phyloP scores from a whole-genome alignment of 2,797 vertebrate genomes.

The Prionace glauca region DNA sequence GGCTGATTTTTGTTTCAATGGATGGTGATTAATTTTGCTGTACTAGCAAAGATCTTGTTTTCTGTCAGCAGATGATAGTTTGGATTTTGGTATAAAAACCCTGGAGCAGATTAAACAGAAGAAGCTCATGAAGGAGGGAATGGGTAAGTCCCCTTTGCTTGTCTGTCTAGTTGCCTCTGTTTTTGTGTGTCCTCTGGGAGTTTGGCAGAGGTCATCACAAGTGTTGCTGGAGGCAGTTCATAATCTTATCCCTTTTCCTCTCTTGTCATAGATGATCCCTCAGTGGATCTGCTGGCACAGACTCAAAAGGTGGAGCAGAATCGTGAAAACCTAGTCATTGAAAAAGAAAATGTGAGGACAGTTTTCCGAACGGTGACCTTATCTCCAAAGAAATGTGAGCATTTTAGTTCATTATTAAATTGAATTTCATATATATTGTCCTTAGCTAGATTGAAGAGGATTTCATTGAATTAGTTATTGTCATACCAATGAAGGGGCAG shows the following conservation, averaged over 20 bases:
- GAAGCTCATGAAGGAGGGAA: conserved; percentile 75
- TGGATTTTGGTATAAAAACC: conserved; percentile 89
- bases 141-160: conserved; percentile 49
- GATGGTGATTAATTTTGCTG: background rate
- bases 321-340: conserved; percentile 44
- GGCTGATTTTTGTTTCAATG: background rate
- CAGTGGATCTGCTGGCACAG: background rate
- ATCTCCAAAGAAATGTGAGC: conserved; percentile 28
- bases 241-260: background rate
- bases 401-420: background rate
- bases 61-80: conserved; percentile 58
- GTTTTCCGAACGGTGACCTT: conserved; percentile 52
- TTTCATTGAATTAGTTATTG: background rate
- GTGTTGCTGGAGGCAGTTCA: background rate
- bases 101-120: conserved; percentile 80
- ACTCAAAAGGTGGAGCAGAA: background rate
- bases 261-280: background rate
- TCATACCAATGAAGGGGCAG: too few relatives aligned
- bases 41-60: conserved; percentile 10
- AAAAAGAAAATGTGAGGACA: conserved; percentile 70
- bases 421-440: background rate
- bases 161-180: conserved; percentile 42
- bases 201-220: background rate
- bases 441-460: background rate
- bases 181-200: background rate